Base-by-base conservation (phyloP, 2,888 invertebrate species). In the Strigamia transsilvanica region DNA sequence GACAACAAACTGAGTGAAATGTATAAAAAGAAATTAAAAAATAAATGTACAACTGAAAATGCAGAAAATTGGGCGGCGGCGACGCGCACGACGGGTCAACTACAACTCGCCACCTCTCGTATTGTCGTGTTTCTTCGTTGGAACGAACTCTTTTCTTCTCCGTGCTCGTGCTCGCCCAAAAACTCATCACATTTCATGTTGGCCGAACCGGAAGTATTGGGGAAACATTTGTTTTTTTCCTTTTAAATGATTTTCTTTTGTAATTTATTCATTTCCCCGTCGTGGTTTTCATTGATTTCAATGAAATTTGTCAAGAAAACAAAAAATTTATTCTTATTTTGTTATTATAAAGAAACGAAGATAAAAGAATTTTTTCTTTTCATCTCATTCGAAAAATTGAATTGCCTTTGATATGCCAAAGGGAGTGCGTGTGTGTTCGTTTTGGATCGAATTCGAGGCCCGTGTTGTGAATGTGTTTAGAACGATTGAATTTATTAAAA, bases 141-240 rank as follows among this genome's bases (percentile, higher is more conserved):
- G n/a, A 61, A 61, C 61, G 61, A 61, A 61, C 61, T 61, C 10
- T 61, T 23, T 61, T 21, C 10, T 61, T 21, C 18, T 10, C 21
- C n/a, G n/a, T n/a, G n/a, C n/a, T n/a, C 18, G 18, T 61, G 21
- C 18, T 61, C 61, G 61, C 61, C 61, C 18, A 6, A 21, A 61
- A 61, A 61, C 61, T 61, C 61, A 61, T 61, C 61, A 61, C 61
- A 61, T 61, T 61, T 61, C 61, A 61, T 61, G 61, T 61, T 61
- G 61, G 61, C 18, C 18, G 61, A 42, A 61, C 61, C 61, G 7
- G 61, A 61, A 61, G 61, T 61, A 21, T 61, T 61, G 61, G 61
- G 21, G 61, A 61, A 42, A 34, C 51, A 51, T 61, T 61, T 61
- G 3, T 61, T 18, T 61, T 61, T 61, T 61, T 61, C n/a, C 10